phyloP scores from a whole-genome alignment of 2,113 vertebrate species.

The Paratilapia polleni region DNA sequence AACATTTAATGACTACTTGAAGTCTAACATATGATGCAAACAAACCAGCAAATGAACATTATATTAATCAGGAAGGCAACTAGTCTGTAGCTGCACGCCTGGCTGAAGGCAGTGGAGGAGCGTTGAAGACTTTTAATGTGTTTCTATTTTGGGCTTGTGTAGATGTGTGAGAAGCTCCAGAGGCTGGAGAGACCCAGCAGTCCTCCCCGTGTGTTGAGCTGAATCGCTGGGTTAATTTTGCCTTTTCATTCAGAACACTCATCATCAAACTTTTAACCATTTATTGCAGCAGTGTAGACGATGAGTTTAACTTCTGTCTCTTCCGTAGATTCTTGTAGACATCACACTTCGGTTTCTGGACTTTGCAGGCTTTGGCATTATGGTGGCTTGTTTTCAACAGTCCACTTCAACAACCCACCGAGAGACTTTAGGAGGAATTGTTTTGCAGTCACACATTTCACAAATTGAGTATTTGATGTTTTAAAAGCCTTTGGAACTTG shows the following conservation, averaged over 20 bases:
- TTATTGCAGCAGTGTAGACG: background rate
- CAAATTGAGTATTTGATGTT: too few species aligned
- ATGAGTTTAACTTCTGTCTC: too few species aligned
- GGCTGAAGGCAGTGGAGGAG: background rate
- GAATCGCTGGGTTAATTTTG: background rate
- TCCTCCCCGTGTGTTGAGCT: background rate
- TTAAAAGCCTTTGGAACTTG: too few species aligned
- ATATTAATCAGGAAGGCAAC: background rate
- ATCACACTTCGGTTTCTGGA: too few species aligned
- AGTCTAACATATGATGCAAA: background rate
- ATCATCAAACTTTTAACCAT: background rate
- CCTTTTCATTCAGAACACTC: background rate
- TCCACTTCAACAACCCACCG: too few species aligned
- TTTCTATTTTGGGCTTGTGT: slow-evolving; percentile 1
- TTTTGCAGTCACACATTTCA: too few species aligned
- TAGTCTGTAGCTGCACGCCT: background rate
- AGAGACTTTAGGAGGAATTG: too few species aligned
- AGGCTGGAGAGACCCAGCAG: background rate
- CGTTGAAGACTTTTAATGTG: background rate
- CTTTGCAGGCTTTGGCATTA: too few species aligned
- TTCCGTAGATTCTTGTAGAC: too few species aligned
- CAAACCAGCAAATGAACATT: background rate
- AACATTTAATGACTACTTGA: background rate
- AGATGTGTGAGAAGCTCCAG: background rate
- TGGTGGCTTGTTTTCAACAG: too few species aligned